Evolutionary conservation across 2,888 invertebrate genomes (phyloP), one percentile per base, ranked within the genome.

Genomic region (Agrochola lota): DNA sequence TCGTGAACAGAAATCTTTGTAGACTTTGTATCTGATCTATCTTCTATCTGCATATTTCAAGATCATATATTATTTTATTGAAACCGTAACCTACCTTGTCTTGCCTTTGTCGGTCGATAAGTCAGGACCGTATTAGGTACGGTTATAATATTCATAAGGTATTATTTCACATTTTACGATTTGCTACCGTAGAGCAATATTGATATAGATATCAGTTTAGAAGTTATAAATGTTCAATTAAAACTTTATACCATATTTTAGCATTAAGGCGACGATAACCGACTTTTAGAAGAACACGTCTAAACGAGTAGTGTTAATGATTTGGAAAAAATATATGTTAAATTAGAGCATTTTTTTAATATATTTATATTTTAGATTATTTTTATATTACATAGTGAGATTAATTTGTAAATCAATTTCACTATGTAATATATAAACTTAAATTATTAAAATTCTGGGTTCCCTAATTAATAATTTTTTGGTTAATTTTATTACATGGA

Each of bases 11-110:
- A 79, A 72, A 77, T 81, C 62, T 74, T 68, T 81, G 66, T 66
- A 72, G 49, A 66, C 69, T 62, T 78, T 77, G 23, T 46, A 64
- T 59, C 52, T 52, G 52, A 52, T 20, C 23, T 71, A 46, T 55
- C 49, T 49, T 72, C 49, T 67, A 49, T 62, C 49, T 74, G 84
- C 72, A 17, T 63, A 70, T 75, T 77, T 85, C 78, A 78, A 80
- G 83, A 83, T 76, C 77, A 79, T 80, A 70, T 12, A 79, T 80
- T 81, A 87, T 77, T 79, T 82, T 72, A 85, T 85, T 80, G 72
- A 78, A 83, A 75, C 72, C 43, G 69, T 86, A 79, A 85, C 81
- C 81, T 63, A 78, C 66, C 76, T 64, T 78, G 79, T 78, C 78
- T 70, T 79, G 80, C 77, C 77, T 83, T 83, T 83, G 78, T 81